Evolutionary conservation across 1,140 invertebrate species (phyloP).

Genomic region (Varroa destructor): DNA sequence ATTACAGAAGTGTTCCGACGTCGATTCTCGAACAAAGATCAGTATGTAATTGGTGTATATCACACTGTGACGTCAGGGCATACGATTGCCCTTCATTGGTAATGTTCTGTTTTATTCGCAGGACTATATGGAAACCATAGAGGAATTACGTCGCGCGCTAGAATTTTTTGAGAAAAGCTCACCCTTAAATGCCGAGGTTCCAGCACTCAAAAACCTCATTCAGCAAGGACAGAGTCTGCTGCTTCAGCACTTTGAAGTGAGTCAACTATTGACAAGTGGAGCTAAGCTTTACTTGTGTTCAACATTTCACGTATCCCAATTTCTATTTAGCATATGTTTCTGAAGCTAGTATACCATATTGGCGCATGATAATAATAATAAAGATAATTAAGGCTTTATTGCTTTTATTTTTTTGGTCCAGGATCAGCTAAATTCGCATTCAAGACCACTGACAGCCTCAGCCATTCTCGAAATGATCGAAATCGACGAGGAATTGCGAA

Average conservation of each 20-base stretch:
- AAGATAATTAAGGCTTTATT: too few relatives aligned
- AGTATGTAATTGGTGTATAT: too few relatives aligned
- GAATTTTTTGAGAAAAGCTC: slow-evolving; percentile 85
- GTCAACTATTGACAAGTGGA: too few relatives aligned
- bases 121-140: slow-evolving; percentile 63
- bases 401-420: neutral
- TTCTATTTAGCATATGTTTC: too few relatives aligned
- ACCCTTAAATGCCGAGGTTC: slow-evolving; percentile 46
- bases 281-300: too few relatives aligned
- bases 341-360: too few relatives aligned
- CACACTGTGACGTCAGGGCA: too few relatives aligned
- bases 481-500: slow-evolving; percentile 16
- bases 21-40: too few relatives aligned
- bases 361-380: too few relatives aligned
- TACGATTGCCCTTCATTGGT: too few relatives aligned
- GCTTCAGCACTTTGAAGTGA: slow-evolving; percentile 15
- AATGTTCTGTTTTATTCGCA: slow-evolving; percentile 42
- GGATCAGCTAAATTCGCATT: slow-evolving; percentile 27
- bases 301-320: too few relatives aligned
- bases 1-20: too few relatives aligned
- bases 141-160: slow-evolving; percentile 68
- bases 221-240: slow-evolving; percentile 13
- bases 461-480: slow-evolving; percentile 20
- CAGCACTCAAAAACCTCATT: neutral
- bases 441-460: slow-evolving; percentile 5